Conservation (phyloP, 2,797 vertebrate genomes). For the Lates japonicus region DNA sequence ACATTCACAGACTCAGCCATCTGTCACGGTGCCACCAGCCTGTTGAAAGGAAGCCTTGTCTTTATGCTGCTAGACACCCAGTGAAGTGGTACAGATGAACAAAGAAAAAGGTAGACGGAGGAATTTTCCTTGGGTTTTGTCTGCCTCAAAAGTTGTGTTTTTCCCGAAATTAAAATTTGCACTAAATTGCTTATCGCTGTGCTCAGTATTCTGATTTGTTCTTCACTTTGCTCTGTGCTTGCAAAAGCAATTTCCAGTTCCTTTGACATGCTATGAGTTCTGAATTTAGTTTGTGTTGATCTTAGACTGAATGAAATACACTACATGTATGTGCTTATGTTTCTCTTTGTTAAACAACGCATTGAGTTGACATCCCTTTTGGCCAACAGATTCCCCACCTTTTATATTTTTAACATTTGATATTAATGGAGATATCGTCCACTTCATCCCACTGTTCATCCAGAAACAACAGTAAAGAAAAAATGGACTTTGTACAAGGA, state of each 20-base stretch:
- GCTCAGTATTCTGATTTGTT: neutral
- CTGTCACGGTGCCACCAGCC: slow-evolving; percentile 29
- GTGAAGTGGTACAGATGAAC: slow-evolving; percentile 11
- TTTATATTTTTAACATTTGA: neutral
- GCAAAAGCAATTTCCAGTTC: neutral
- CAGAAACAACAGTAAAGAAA: neutral
- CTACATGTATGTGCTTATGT: neutral
- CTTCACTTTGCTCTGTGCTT: neutral
- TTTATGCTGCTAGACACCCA: slow-evolving; percentile 13
- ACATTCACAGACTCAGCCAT: slow-evolving; percentile 21
- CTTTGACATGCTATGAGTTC: neutral
- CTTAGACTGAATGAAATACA: neutral
- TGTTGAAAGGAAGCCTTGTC: slow-evolving; percentile 9
- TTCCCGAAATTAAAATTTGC: neutral
- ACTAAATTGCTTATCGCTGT: neutral
- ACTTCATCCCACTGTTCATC: neutral
- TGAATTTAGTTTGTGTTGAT: slow-evolving; percentile 14
- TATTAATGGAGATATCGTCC: no score
- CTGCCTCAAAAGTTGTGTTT: neutral
- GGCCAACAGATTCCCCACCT: neutral
- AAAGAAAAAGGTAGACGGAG: slow-evolving; percentile 11
- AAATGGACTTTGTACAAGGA: neutral
- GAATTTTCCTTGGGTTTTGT: slow-evolving; percentile 3
- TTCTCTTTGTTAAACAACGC: neutral
- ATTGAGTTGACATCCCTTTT: no score